Base-by-base conservation (phyloP, 2,797 vertebrate species). In the Discoglossus pictus region DNA sequence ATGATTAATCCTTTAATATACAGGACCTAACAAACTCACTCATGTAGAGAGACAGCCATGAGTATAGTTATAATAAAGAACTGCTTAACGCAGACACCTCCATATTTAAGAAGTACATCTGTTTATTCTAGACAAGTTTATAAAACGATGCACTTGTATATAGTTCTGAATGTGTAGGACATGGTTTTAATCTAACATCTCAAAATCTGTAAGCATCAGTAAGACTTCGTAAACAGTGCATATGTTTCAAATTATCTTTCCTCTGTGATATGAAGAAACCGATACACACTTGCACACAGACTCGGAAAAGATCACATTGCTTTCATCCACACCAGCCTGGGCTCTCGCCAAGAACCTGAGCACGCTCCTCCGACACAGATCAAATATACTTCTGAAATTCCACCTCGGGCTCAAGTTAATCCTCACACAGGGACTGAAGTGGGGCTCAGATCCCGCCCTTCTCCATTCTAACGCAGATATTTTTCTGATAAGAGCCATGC, bases 381-480 rank as follows among this genome's bases (percentile, higher is more conserved):
- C 68, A 71, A 71, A 71, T 71, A 64, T 31, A 71, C 68, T 71
- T 71, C 68, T 71, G 68, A 52, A 71, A 71, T 71, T 71, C 53
- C 68, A 71, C 68, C 68, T 47, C 36, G 15, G 68, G 68, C 68
- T 71, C 68, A 71, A 61, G 68, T 71, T 71, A 71, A 64, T 59
- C 61, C 61, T 64, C 38, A 42, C 38, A 71, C 44, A 21, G 67
- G 54, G 61, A 51, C 61, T 25, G 68, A 31, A 43, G 44, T 52
- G 61, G 36, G 35, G 38, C 50, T 71, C 53, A 17, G 46, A 63
- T 38, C 61, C 68, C 38, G 38, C 68, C 68, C 42, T 11, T 27
- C 46, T 71, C 53, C 42, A 64, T 59, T 65, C 38, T 52, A 21
- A 27, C 1, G 38, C 46, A 43, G 61, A 59, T 52, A 64, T 51